Base-by-base conservation (phyloP, 2,888 invertebrate genomes). In the Osmoderma eremita region DNA sequence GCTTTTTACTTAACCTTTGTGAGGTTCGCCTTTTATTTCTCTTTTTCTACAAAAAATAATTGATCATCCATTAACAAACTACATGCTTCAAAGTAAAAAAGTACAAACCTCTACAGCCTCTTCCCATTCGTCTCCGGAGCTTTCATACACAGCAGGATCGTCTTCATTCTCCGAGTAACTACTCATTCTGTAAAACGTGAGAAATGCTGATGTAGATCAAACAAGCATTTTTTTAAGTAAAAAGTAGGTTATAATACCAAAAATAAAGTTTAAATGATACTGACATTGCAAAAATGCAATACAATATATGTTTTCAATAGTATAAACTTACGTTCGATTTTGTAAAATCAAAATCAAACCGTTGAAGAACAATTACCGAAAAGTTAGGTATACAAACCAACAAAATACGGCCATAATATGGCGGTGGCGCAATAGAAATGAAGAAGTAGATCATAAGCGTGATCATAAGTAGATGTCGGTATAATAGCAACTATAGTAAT, bases 111-210 rank as follows among this genome's bases (percentile, higher is more conserved):
- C 75, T 49, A 67, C 69, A 20, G 72, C 63, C 42, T 69, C 72
- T 38, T 73, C 75, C 79, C 80, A 81, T 71, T 82, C 82, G 48
- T 79, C 79, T 6, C 79, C 80, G 6, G 81, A 81, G 67, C 80
- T 81, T 71, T 80, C 78, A 61, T 77, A 80, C 50, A 78, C 77
- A 18, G 78, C 77, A 39, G 80, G 81, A 69, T 81, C 81, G 63
- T 82, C 82, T 70, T 80, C 81, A 63, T 79, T 78, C 71, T 81
- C 81, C 3, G 81, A 81, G 67, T 65, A 74, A 67, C 71, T 53
- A 24, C 54, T 69, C 65, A 69, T 69, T 42, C 63, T 65, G 36
- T 8, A 54, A 68, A 17, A 38, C 5, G 30, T 42, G 15, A 53
- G 15, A 3, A 15, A 53, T 15, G 12, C 12, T 18, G 42, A 10